Evolutionary conservation across 2,888 invertebrate genomes (phyloP).

Genomic region (Philopedon plagiatum): DNA sequence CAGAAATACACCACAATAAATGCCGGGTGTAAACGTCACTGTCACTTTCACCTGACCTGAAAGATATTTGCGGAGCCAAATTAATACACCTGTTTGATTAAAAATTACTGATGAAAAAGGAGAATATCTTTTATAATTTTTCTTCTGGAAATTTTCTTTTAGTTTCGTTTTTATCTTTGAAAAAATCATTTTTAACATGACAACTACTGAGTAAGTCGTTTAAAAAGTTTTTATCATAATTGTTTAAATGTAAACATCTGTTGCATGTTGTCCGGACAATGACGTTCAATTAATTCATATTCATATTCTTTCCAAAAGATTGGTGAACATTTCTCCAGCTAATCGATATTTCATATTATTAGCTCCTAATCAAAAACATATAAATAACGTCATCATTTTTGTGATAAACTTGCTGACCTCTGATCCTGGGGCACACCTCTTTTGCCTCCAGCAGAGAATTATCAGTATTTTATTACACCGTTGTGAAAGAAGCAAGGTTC

Average conservation of each 20-base stretch:
- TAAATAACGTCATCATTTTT: background rate
- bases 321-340: background rate
- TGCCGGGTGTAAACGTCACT: background rate
- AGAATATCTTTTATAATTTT: background rate
- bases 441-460: constrained; percentile 43
- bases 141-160: background rate
- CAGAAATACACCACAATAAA: background rate
- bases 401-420: constrained; percentile 17
- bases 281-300: background rate
- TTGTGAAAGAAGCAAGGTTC: background rate
- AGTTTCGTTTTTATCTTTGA: no score
- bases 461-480: constrained; percentile 19
- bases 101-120: background rate
- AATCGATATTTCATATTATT: background rate
- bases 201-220: background rate
- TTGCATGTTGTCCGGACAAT: background rate
- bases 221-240: background rate
- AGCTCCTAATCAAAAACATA: constrained; percentile 1
- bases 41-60: background rate
- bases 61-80: no score
- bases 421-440: constrained; percentile 3
- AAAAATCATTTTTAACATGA: background rate
- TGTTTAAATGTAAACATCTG: background rate
- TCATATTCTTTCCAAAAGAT: background rate
- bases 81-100: background rate